Evolutionary conservation across 2,113 vertebrate species (phyloP).

Genomic region (Eptatretus burgeri): DNA sequence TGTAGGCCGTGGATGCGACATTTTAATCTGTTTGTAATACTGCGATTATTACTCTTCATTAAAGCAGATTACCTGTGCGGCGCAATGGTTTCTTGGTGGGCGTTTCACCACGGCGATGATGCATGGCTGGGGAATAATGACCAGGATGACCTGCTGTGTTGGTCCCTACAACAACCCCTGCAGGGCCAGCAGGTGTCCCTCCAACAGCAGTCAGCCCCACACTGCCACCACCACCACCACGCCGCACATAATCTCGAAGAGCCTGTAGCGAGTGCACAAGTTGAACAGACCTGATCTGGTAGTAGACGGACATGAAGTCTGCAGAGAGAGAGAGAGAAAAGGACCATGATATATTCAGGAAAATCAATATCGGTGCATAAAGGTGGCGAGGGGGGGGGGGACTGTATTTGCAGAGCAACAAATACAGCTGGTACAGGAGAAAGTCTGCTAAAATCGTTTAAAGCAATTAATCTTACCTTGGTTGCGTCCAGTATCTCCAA

Average conservation of each 20-base stretch:
- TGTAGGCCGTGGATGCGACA: too few species aligned
- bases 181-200: too few species aligned
- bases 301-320: constrained; percentile 99
- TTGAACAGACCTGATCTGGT: constrained; percentile 72
- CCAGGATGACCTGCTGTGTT: too few species aligned
- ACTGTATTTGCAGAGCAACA: constrained; percentile 10
- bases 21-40: too few species aligned
- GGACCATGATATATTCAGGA: not conserved
- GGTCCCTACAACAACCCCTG: too few species aligned
- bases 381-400: too few species aligned
- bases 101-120: constrained; percentile 83
- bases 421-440: not conserved
- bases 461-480: constrained; percentile 28
- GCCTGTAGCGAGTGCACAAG: constrained; percentile 79
- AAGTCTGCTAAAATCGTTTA: not conserved
- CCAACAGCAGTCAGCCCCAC: too few species aligned
- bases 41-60: too few species aligned
- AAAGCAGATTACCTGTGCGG: too few species aligned
- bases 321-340: constrained; percentile 10
- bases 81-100: constrained; percentile 31
- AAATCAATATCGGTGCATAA: not conserved
- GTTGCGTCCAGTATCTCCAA: constrained; percentile 72
- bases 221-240: constrained; percentile 18
- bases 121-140: constrained; percentile 66
- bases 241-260: constrained; percentile 75